Conservation (phyloP, 2,888 invertebrate species). For the Aricia artaxerxes region DNA sequence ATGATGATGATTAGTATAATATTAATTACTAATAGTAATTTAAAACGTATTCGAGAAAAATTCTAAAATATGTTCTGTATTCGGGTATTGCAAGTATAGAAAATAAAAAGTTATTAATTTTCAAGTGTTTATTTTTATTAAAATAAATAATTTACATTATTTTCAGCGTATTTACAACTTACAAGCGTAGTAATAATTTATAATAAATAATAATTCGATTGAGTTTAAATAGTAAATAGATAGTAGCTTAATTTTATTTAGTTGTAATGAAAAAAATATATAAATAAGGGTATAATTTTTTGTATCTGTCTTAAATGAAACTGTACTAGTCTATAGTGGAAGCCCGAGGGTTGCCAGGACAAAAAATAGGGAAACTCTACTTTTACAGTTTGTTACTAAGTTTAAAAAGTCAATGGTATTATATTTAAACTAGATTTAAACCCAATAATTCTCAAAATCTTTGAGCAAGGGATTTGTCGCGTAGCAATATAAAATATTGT, state of each 20-base stretch:
- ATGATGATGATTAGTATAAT: not conserved
- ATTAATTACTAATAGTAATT: not conserved
- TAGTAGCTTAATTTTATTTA: conserved; percentile 28
- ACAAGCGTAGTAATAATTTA: conserved; percentile 54
- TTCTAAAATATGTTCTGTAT: not conserved
- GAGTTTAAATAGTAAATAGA: conserved; percentile 14
- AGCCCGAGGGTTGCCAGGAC: not conserved
- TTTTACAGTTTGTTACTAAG: not conserved
- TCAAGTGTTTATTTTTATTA: conserved; percentile 11
- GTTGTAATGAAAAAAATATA: not conserved
- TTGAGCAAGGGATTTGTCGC: too few relatives aligned
- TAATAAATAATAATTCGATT: conserved; percentile 44
- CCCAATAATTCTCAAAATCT: too few relatives aligned
- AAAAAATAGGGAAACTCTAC: not conserved
- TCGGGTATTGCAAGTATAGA: not conserved
- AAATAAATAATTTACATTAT: conserved; percentile 72
- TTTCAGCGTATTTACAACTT: conserved; percentile 75
- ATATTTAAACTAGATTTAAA: too few relatives aligned
- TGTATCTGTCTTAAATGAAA: not conserved
- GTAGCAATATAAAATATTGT: conserved; percentile 18
- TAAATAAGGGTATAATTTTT: not conserved
- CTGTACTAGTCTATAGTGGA: not conserved
- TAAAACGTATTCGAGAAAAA: too few relatives aligned
- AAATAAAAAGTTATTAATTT: not conserved
- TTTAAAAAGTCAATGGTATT: not conserved